Evolutionary conservation across 2,888 invertebrate species (phyloP), one percentile per base, ranked within the genome.

Genomic region (Mesodorylaimus sp.): DNA sequence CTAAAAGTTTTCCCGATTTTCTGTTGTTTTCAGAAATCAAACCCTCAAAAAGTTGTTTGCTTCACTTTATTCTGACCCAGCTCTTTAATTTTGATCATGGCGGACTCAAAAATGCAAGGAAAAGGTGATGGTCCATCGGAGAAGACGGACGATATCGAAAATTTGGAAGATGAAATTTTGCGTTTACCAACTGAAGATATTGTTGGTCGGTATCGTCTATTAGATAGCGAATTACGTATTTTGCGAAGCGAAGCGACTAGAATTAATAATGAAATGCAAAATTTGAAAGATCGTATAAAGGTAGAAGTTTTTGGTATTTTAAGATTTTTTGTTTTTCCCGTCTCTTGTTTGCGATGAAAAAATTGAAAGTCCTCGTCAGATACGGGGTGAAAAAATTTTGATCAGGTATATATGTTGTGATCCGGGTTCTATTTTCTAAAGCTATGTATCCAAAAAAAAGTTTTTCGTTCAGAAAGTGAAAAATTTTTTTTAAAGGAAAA

Each of bases 231-330:
- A 76, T 89, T 99, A 50, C 89, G 72, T 75, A 97, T 99, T 55
- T 97, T 97, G 95, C 87, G 88, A 67, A 89, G 89, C 65, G 97
- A 97, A 70, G 85, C 95, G 16, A 88, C 93, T 83, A 76, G 95
- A 58, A 93, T 95, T 59, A 83, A 84, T 38, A 97, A 99, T 69
- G 93, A 95, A 68, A 74, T 91, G 42, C 89, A 89, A 67, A 95
- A 93, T 77, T 89, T 95, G 45, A 74, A 73, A 62, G 74, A 74
- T 54, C 68, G 60, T 25, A 63, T 64, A 52, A 65, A 66, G 41
- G 41, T 39, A 16, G 10, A 21, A 39, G 41, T 7, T 39, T 39
- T 39, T 21, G 41, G 7, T 10, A 39, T 39, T 39, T 21, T 5
- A 10, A 39, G 16, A 13, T 32, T 16, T 32, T 32, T 13, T 32